Conservation (phyloP, 2,888 invertebrate species). For the Archaeoteleia sp. region DNA sequence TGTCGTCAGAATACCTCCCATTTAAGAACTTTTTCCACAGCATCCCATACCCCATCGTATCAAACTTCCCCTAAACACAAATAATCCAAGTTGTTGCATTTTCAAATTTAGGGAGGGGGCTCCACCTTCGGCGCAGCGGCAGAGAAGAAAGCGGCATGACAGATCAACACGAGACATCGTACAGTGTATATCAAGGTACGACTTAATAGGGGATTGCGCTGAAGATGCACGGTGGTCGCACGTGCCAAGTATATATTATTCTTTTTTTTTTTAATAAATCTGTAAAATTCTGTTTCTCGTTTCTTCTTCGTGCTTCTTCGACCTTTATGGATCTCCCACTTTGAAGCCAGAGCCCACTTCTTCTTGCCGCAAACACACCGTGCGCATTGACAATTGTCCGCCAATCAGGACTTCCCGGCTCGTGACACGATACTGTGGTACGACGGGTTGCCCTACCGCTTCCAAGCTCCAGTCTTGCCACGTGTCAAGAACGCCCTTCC, state of each 20-base stretch:
- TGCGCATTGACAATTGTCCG: conserved; percentile 61
- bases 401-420: conserved; percentile 58
- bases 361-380: conserved; percentile 38
- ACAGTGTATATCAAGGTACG: conserved; percentile 40
- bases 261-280: not conserved
- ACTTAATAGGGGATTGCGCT: not conserved
- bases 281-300: conserved; percentile 27
- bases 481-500: conserved; percentile 69
- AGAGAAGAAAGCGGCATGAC: conserved; percentile 61
- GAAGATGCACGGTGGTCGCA: too few species aligned
- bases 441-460: conserved; percentile 52
- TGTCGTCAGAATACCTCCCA: not conserved
- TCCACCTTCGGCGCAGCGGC: conserved; percentile 49
- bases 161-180: conserved; percentile 59
- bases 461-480: conserved; percentile 58
- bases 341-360: conserved; percentile 46
- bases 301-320: conserved; percentile 29
- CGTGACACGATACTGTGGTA: conserved; percentile 53
- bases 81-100: conserved; percentile 31
- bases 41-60: conserved; percentile 9
- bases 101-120: conserved; percentile 39
- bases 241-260: not conserved
- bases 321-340: conserved; percentile 41
- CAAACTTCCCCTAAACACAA: conserved; percentile 23
- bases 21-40: too few species aligned